Evolutionary conservation across 2,113 vertebrate genomes (phyloP).

Genomic region (Rhadina sibilatrix): DNA sequence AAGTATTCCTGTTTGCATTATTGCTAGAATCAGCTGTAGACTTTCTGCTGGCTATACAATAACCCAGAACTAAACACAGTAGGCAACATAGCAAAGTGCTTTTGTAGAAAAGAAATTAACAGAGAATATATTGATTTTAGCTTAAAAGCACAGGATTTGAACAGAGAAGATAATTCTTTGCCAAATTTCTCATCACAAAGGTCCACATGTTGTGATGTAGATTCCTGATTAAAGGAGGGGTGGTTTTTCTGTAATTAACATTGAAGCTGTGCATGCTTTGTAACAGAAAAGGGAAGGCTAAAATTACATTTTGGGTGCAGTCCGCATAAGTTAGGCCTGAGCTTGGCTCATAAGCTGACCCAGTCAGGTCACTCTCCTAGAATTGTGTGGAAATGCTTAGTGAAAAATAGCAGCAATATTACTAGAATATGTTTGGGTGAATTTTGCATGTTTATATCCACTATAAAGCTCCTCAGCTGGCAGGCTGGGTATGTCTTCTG

Average conservation of each 20-base stretch:
- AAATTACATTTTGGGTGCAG: not conserved
- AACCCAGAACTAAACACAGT: not conserved
- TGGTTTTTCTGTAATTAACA: not conserved
- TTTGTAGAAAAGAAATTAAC: not conserved
- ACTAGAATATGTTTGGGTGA: not conserved
- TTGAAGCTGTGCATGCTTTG: not conserved
- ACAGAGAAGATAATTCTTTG: not conserved
- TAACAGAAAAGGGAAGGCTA: not conserved
- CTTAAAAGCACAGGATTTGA: not conserved
- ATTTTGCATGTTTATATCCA: not conserved
- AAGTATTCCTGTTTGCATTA: not conserved
- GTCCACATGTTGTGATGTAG: not conserved
- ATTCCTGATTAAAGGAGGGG: not conserved
- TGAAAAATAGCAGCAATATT: not conserved
- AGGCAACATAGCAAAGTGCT: not conserved
- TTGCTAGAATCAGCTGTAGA: not conserved
- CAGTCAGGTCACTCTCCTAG: not conserved
- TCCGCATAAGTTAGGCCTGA: not conserved
- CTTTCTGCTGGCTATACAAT: not conserved
- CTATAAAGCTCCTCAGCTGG: not conserved
- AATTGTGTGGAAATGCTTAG: not conserved
- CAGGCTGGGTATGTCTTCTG: not conserved
- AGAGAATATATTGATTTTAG: not conserved
- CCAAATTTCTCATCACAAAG: not conserved
- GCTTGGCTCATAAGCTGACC: accelerated